phyloP scores from a whole-genome alignment of 2,888 invertebrate species.

The Pollenia griseotomentosa region DNA sequence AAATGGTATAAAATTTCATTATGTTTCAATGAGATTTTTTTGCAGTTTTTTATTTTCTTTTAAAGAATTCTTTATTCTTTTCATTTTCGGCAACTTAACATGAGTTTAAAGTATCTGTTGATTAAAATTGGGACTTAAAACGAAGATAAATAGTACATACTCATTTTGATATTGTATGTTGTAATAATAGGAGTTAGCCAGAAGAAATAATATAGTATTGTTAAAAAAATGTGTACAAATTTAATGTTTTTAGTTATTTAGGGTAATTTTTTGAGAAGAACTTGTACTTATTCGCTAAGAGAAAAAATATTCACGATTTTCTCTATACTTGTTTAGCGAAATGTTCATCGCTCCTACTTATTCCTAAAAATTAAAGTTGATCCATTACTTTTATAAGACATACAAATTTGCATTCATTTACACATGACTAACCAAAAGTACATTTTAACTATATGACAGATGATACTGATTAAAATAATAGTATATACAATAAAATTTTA shows the following conservation, averaged over 20 bases:
- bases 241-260: too few species aligned
- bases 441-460: conserved; percentile 14
- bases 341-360: too few species aligned
- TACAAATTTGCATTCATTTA: conserved; percentile 36
- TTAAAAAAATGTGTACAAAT: not conserved
- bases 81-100: conserved; percentile 8
- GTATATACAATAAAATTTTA: too few species aligned
- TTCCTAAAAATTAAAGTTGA: not conserved
- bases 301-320: too few species aligned
- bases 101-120: conserved; percentile 32
- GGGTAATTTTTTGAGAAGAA: too few species aligned
- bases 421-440: conserved; percentile 31
- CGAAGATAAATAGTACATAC: not conserved
- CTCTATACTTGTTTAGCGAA: too few species aligned
- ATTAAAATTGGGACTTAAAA: conserved; percentile 7
- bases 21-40: conserved; percentile 39
- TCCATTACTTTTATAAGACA: conserved; percentile 28
- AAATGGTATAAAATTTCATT: conserved; percentile 58
- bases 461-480: not conserved
- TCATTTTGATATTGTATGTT: conserved; percentile 7
- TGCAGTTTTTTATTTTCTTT: not conserved
- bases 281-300: too few species aligned
- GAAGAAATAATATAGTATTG: not conserved
- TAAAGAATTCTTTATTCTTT: not conserved
- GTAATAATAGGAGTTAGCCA: not conserved